Evolutionary conservation across 2,797 vertebrate genomes (phyloP).

Genomic region (Neosilurus mollespiculum): DNA sequence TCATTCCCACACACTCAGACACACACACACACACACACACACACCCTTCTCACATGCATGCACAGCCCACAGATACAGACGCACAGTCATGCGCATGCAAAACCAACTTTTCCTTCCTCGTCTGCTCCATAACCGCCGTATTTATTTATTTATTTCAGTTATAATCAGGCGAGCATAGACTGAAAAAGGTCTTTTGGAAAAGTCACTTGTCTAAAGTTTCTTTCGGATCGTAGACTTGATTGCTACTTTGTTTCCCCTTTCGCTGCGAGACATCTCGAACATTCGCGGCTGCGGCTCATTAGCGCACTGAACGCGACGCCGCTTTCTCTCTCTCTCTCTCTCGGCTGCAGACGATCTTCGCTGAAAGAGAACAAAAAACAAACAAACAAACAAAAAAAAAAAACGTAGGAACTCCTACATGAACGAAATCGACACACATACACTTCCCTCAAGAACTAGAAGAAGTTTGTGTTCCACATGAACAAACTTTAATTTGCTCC

Average conservation of each 20-base stretch:
- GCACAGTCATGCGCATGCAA: constrained; percentile 48
- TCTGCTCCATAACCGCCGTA: constrained; percentile 43
- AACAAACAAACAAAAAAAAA: too few species aligned
- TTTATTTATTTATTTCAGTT: not conserved
- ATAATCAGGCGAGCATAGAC: too few species aligned
- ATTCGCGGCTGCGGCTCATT: not conserved
- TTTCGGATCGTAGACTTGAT: constrained; percentile 59
- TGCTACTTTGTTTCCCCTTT: constrained; percentile 38
- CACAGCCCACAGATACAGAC: constrained; percentile 44
- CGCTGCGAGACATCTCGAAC: not conserved
- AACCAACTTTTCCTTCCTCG: constrained; percentile 44
- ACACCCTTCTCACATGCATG: constrained; percentile 49
- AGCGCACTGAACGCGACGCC: not conserved
- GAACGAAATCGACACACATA: not conserved
- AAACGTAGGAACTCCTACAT: not conserved
- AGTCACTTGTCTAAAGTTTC: constrained; percentile 47
- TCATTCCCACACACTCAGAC: constrained; percentile 56
- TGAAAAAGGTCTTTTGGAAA: constrained; percentile 28
- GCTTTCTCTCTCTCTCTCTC: not conserved
- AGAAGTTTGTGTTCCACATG: not conserved
- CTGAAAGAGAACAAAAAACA: not conserved
- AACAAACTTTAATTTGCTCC: not conserved
- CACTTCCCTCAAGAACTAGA: not conserved
- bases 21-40: constrained; percentile 71
- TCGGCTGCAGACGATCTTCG: not conserved